Conservation (phyloP, 2,888 invertebrate species). For the Drosophila pseudotakahashii region DNA sequence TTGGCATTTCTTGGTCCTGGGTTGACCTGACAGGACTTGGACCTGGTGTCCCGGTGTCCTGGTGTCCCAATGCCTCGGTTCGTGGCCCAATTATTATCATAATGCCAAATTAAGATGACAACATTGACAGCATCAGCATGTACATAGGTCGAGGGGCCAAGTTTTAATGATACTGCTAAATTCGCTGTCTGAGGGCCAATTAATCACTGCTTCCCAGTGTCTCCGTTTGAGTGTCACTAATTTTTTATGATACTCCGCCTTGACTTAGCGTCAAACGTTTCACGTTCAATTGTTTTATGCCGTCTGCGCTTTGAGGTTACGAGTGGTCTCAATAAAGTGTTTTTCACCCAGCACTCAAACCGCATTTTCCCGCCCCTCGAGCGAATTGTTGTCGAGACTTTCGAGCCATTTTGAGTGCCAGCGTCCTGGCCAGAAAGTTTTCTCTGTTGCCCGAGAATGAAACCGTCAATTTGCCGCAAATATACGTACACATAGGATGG, state of each 20-base stretch:
- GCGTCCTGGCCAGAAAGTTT: conserved; percentile 57
- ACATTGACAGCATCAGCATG: conserved; percentile 57
- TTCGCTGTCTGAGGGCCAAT: conserved; percentile 60
- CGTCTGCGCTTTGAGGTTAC: conserved; percentile 60
- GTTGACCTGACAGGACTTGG: conserved; percentile 52
- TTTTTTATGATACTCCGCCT: conserved; percentile 58
- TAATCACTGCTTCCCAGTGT: conserved; percentile 63
- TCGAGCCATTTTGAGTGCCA: conserved; percentile 55
- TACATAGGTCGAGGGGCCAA: conserved; percentile 41
- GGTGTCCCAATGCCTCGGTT: conserved; percentile 21
- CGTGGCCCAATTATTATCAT: conserved; percentile 71
- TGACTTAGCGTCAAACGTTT: conserved; percentile 43
- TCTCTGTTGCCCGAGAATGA: conserved; percentile 49
- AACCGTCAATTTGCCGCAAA: conserved; percentile 64
- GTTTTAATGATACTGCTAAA: conserved; percentile 73
- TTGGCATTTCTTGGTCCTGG: conserved; percentile 40
- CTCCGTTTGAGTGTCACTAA: conserved; percentile 68
- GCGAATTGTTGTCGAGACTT: conserved; percentile 51
- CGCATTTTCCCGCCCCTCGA: background rate
- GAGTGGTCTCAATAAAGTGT: conserved; percentile 50
- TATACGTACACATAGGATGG: conserved; percentile 39
- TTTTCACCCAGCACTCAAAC: conserved; percentile 1
- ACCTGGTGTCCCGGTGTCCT: conserved; percentile 2
- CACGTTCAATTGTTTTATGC: conserved; percentile 75
- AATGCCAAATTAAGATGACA: conserved; percentile 76